Percentiles rank a stretch among this genome's conserved stretches.
Evolutionary conservation across 2,888 invertebrate species (phyloP).

Genomic region (Cheilosia scutellata): DNA sequence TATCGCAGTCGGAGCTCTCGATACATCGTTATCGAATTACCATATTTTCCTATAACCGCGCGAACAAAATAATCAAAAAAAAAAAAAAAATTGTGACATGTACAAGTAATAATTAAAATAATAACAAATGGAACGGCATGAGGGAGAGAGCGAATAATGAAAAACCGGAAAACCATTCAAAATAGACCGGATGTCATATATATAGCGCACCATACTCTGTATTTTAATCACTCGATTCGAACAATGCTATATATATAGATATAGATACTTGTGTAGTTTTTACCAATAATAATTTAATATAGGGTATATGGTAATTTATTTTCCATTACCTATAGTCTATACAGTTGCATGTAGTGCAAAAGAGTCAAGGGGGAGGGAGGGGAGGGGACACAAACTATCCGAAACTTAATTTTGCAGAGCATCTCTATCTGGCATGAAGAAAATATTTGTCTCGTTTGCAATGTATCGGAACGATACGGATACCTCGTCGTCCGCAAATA

Average conservation of each 20-base stretch:
- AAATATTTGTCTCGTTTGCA: constrained; percentile 78
- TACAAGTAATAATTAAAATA: constrained; percentile 67
- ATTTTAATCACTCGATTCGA: constrained; percentile 67
- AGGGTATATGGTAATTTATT: constrained; percentile 8
- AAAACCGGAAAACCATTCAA: constrained; percentile 76
- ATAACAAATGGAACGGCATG: constrained; percentile 60
- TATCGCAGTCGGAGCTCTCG: constrained; percentile 62
- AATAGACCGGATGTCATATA: constrained; percentile 74
- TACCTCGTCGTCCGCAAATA: constrained; percentile 66
- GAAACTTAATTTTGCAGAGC: constrained; percentile 71
- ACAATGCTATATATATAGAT: constrained; percentile 49
- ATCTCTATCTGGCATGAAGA: constrained; percentile 71
- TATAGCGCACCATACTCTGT: constrained; percentile 55
- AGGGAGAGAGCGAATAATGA: constrained; percentile 16
- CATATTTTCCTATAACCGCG: constrained; percentile 56
- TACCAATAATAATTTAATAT: constrained; percentile 72
- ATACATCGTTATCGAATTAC: constrained; percentile 74
- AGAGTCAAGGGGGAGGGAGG: neutral
- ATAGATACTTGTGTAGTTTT: constrained; percentile 45
- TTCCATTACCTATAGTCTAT: neutral
- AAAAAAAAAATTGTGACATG: constrained; percentile 15
- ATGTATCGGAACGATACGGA: constrained; percentile 77
- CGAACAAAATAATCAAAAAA: constrained; percentile 26
- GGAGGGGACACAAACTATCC: constrained; percentile 22
- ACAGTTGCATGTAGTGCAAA: neutral